phyloP scores from a whole-genome alignment of 2,113 vertebrate species.

The Syrrhaptes paradoxus region DNA sequence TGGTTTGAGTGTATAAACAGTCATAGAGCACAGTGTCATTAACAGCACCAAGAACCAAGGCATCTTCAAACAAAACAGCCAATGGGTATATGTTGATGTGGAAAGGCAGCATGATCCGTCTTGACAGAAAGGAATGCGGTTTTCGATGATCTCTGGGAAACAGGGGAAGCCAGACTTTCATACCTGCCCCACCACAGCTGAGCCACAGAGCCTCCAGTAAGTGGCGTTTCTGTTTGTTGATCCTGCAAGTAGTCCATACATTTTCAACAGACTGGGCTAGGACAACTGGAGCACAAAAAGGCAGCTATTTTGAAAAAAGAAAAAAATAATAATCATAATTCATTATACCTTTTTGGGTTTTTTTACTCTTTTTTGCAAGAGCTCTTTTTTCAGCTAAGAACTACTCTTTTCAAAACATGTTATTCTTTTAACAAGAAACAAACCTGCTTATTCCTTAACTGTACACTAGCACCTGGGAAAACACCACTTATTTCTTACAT shows the following conservation, averaged over 20 bases:
- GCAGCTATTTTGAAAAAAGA: conserved; percentile 77
- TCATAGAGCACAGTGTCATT: conserved; percentile 96
- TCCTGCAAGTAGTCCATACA: conserved; percentile 95
- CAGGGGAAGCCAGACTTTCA: conserved; percentile 99
- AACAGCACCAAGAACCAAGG: conserved; percentile 94
- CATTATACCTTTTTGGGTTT: not conserved
- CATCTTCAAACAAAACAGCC: conserved; percentile 97
- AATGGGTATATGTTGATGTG: conserved; percentile 98
- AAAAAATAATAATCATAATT: not conserved
- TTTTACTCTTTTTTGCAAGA: not conserved
- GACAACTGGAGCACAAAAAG: conserved; percentile 95
- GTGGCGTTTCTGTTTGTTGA: conserved; percentile 94
- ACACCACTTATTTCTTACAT: not conserved
- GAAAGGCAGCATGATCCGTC: conserved; percentile 98
- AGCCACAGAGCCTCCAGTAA: conserved; percentile 96
- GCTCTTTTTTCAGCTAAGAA: not conserved
- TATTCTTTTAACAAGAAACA: not conserved
- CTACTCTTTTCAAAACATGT: not conserved
- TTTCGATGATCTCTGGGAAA: conserved; percentile 96
- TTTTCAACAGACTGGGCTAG: conserved; percentile 98
- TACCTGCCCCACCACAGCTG: conserved; percentile 94
- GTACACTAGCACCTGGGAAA: not conserved
- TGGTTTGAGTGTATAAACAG: conserved; percentile 83
- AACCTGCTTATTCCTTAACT: not conserved
- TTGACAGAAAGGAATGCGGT: conserved; percentile 95